Base-by-base conservation (phyloP, 1,140 invertebrate genomes). In the Physella acuta region DNA sequence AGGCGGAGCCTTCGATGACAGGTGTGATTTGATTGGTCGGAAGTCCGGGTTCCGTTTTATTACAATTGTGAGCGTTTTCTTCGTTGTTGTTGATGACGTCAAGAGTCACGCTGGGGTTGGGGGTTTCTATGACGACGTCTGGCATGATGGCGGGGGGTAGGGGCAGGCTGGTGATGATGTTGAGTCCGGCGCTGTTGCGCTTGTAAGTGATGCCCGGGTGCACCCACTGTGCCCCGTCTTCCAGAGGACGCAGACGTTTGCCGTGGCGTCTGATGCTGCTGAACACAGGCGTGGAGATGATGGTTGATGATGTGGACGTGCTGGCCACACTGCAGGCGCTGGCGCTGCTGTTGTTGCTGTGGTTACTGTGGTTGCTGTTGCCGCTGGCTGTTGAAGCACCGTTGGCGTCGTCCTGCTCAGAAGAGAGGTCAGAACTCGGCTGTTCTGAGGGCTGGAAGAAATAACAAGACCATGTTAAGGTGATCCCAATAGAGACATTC, bases 341-440 rank as follows among this genome's bases (percentile, higher is more conserved):
- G 3, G 37, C 30, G 34, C 36, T 63, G 37, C 39, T 30, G 31
- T 34, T n/a, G 36, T n/a, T 39, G 4, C 59, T 34, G 33, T 30
- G 34, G 37, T 36, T 62, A 44, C 39, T 26, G 28, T n/a, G n/a
- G n/a, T 28, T 52, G 30, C 62, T 64, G n/a, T 17, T 17, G 26
- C 62, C 37, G 30, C 62, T 64, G 39, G 64, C 62, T 1, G 60
- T 56, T 3, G 58, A 60, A 60, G 37, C 28, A 24, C 62, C 39
- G 55, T 16, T 16, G 24, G 30, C 55, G 4, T 68, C 65, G 14
- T 64, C 71, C 16, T 52, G 56, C 24, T 75, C 79, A 4, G 79
- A 79, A 16, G 79, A 81, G 66, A 79, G 68, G 31, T 79, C 79
- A 0, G 77, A 76, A 34, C 76, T 79, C 39, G 78, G 74, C 20